Percentiles rank a stretch among this genome's conserved stretches.
These are phyloP conservation scores for Hemiprocne comata DNA, from an alignment of 2,113 vertebrate genomes.

Conservation along the genomic window DNA sequence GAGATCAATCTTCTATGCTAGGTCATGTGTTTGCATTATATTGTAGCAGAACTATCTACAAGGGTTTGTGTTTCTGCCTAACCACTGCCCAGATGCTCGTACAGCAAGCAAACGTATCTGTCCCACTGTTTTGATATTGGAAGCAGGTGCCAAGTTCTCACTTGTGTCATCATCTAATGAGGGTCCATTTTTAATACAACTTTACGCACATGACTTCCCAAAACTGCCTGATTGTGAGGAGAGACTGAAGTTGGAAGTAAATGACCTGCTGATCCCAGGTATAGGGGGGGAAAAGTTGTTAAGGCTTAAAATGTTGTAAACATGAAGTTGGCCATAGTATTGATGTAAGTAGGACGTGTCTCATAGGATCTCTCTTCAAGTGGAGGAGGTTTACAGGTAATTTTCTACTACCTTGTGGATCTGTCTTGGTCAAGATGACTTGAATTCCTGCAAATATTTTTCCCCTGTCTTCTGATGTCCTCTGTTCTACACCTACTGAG, in stretches of 20 bases:
- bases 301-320: neutral
- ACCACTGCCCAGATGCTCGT: neutral
- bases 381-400: neutral
- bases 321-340: accelerated
- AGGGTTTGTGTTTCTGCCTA: neutral
- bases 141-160: neutral
- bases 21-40: neutral
- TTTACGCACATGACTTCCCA: neutral
- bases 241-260: neutral
- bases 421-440: neutral
- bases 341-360: neutral
- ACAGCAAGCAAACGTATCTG: neutral
- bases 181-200: neutral
- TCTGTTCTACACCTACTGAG: neutral
- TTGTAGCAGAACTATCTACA: neutral
- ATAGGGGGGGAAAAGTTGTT: neutral
- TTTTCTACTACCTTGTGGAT: neutral
- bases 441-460: neutral
- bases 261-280: neutral
- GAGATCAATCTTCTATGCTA: neutral
- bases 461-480: neutral
- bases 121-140: neutral
- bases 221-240: neutral
- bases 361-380: neutral
- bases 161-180: neutral